Evolutionary conservation across 2,888 invertebrate species (phyloP), one percentile per base, ranked within the genome.

Genomic region (Drosophila anceps): DNA sequence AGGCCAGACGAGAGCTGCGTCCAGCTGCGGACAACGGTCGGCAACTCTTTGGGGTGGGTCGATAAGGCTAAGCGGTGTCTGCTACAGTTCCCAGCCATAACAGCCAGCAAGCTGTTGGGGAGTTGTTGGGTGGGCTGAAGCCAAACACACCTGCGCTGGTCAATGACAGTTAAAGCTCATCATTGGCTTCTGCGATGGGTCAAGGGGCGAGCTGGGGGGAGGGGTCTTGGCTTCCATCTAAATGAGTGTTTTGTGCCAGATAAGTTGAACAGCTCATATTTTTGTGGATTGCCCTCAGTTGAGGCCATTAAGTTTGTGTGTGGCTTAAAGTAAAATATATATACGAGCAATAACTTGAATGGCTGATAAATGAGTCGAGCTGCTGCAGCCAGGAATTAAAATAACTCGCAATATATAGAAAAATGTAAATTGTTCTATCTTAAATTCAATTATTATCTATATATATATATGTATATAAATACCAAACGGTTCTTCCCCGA

Each of bases 21-120:
- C 78, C 76, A 78, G 76, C 76, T 78, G 78, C 60, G 61, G 65
- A 48, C 59, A 29, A 50, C 60, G 37, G 41, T 41, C 48, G 74
- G 67, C 69, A 59, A 55, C 69, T 55, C 60, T 54, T 69, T 65
- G 69, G 59, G 51, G 48, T 50, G 62, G 65, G 69, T 18, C 39
- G 90, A 85, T 88, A 88, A 86, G 79, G 67, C 81, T 88, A 81
- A 84, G 90, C 89, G 70, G 55, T 83, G 81, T 78, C 84, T 76
- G 70, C 66, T 77, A 39, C 63, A 62, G 66, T 62, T 48, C 33
- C 69, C 77, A 65, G 39, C 60, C 51, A 20, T 1, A 8, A 13
- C 24, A 24, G 24, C 2, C 15, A 13, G 20, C 2, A 9, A 13
- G 20, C 15, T 1, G 37, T 5, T 18, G 0, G 27, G 27, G 7